Conservation (phyloP, 1,140 invertebrate genomes). For the Oncopodura yosiiana region DNA sequence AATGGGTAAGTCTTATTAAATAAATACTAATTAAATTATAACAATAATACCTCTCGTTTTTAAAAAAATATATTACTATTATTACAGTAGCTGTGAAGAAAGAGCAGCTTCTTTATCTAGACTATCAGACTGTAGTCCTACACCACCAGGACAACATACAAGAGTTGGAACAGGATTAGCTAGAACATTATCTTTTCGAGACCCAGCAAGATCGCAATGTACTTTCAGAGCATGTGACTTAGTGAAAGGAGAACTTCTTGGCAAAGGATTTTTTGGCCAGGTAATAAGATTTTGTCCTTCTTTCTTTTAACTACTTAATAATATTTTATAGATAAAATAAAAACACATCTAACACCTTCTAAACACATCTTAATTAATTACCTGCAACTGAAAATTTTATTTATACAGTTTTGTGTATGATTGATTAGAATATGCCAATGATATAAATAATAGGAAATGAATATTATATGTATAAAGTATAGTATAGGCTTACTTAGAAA, state of each 20-base stretch:
- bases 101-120: constrained; percentile 74
- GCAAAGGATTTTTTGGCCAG: constrained; percentile 88
- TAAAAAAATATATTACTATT: neutral
- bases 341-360: too few species aligned
- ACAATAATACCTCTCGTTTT: neutral
- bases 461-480: too few species aligned
- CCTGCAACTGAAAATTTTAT: too few species aligned
- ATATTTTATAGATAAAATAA: too few species aligned
- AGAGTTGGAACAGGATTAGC: constrained; percentile 48
- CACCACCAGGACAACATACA: constrained; percentile 24
- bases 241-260: constrained; percentile 76
- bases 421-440: too few species aligned
- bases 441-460: too few species aligned
- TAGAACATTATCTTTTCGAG: constrained; percentile 74
- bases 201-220: constrained; percentile 65
- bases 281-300: constrained; percentile 36
- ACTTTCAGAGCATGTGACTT: constrained; percentile 84
- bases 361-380: too few species aligned
- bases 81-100: constrained; percentile 53
- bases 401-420: too few species aligned
- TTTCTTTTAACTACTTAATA: too few species aligned
- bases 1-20: constrained; percentile 20
- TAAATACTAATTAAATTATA: neutral
- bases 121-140: constrained; percentile 54
- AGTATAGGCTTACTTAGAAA: too few species aligned